These are phyloP conservation scores for Drosophila rellima DNA, from an alignment of 2,888 invertebrate species.

Conservation along the genomic window DNA sequence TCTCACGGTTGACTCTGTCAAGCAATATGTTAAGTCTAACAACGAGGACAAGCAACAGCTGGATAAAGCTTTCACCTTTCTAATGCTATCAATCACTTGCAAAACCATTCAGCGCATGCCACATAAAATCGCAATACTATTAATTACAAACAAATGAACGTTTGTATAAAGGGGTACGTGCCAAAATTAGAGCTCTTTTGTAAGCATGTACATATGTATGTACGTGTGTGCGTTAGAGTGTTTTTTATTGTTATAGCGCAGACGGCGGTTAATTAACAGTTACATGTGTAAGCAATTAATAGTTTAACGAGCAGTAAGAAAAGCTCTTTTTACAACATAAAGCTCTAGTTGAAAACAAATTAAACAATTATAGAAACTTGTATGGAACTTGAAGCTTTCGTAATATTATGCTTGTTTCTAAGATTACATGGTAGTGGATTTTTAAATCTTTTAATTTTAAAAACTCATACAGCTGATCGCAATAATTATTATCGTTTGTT, in stretches of 20 bases:
- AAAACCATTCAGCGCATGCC: constrained; percentile 25
- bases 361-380: not conserved
- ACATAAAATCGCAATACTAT: constrained; percentile 32
- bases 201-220: no score
- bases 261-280: constrained; percentile 23
- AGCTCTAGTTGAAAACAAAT: constrained; percentile 1
- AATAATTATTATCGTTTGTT: no score
- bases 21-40: constrained; percentile 23
- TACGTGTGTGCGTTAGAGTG: not conserved
- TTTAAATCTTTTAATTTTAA: not conserved
- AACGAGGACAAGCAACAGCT: constrained; percentile 23
- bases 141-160: constrained; percentile 15
- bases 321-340: constrained; percentile 1
- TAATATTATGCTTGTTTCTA: not conserved
- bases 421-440: not conserved
- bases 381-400: constrained; percentile 1
- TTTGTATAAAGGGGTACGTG: not conserved
- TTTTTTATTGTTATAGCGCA: constrained; percentile 1
- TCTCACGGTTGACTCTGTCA: constrained; percentile 9
- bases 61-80: constrained; percentile 56
- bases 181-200: constrained; percentile 5
- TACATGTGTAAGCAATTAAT: constrained; percentile 14
- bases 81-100: constrained; percentile 51
- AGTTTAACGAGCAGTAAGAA: constrained; percentile 5
- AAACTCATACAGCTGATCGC: no score